phyloP scores from a whole-genome alignment of 2,113 vertebrate species.

The Gambusia affinis region DNA sequence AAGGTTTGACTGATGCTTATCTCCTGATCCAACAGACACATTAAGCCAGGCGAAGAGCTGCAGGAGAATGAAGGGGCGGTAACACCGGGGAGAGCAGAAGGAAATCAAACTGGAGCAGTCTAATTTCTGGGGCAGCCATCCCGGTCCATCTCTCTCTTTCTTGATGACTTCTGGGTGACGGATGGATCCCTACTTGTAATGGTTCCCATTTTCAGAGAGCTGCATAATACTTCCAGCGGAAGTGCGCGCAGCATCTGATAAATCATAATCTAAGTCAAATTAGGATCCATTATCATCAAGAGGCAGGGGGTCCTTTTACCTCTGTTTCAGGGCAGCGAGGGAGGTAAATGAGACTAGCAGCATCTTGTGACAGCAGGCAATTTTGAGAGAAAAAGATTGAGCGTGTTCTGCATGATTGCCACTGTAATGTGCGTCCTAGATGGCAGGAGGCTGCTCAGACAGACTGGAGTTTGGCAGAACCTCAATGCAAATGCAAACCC shows the following conservation, averaged over 20 bases:
- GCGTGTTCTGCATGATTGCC: slow-evolving; percentile 50
- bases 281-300: slow-evolving; percentile 69
- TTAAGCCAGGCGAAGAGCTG: slow-evolving; percentile 8
- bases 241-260: slow-evolving; percentile 61
- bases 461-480: slow-evolving; percentile 12
- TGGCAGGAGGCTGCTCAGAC: slow-evolving; percentile 35
- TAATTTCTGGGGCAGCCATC: slow-evolving; percentile 62
- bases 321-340: slow-evolving; percentile 35
- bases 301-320: slow-evolving; percentile 47
- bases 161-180: slow-evolving; percentile 43
- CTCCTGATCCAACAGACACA: slow-evolving; percentile 11
- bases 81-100: slow-evolving; percentile 27
- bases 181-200: slow-evolving; percentile 64
- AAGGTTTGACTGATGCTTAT: slow-evolving; percentile 43
- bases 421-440: slow-evolving; percentile 40
- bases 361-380: slow-evolving; percentile 63
- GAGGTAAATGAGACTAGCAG: slow-evolving; percentile 53
- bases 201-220: slow-evolving; percentile 65
- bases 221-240: slow-evolving; percentile 41
- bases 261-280: slow-evolving; percentile 71
- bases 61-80: slow-evolving; percentile 9
- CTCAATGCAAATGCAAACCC: slow-evolving; percentile 7
- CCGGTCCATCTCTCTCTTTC: slow-evolving; percentile 21
- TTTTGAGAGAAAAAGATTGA: slow-evolving; percentile 49
- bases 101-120: slow-evolving; percentile 60